Base-by-base conservation (phyloP, 2,888 invertebrate genomes). In the Sinodicranocentrus sp. region DNA sequence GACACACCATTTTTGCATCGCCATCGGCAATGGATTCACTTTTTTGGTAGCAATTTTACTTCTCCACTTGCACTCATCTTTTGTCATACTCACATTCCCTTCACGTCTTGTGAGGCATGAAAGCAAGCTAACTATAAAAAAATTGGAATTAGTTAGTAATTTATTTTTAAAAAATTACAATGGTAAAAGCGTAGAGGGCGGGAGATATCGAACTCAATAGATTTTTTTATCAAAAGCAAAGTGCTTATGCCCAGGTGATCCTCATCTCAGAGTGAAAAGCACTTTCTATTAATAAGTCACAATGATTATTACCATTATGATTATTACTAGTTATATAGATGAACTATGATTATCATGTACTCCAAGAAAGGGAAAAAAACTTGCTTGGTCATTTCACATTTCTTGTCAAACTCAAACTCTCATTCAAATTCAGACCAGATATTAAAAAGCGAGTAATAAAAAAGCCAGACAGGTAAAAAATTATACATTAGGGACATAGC, bases 201-300 rank as follows among this genome's bases (percentile, higher is more conserved):
- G n/a, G n/a, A n/a, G n/a, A n/a, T n/a, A n/a, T n/a, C n/a, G n/a
- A n/a, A n/a, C n/a, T n/a, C n/a, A n/a, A n/a, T n/a, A n/a, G n/a
- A n/a, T n/a, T n/a, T n/a, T n/a, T n/a, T n/a, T n/a, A n/a, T n/a
- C n/a, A n/a, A n/a, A n/a, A n/a, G n/a, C n/a, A n/a, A n/a, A n/a
- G n/a, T n/a, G n/a, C n/a, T n/a, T n/a, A n/a, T n/a, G n/a, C n/a
- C 39, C 43, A 67, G 65, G 33, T 33, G 33, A 33, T 3, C 10
- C 33, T 33, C 33, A 33, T 6, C 33, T 33, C 33, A 10, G 3
- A 33, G 33, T 33, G 48, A 48, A 72, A 72, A 61, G 44, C 59
- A 72, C 72, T 72, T 72, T 72, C 72, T 72, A 72, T 72, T 72
- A 72, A 72, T 72, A 72, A 43, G 59, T 21, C 23, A 3, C 3